Percentiles rank a stretch among this genome's conserved stretches.
Evolutionary conservation across 2,113 vertebrate genomes (phyloP).

Genomic region (Eretmochelys imbricata): DNA sequence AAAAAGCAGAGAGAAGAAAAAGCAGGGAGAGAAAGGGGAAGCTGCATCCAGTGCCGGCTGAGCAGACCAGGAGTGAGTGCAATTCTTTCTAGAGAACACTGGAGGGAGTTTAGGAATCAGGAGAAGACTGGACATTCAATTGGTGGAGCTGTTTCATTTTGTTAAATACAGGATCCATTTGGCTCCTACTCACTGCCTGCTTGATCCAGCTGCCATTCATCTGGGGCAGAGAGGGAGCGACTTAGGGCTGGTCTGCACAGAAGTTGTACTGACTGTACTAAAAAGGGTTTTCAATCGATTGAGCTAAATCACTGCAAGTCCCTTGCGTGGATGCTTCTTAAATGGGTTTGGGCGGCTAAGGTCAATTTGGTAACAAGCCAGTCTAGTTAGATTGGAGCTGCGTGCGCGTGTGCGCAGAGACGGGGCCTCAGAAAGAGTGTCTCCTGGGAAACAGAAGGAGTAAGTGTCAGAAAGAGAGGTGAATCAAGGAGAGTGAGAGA

Average conservation of each 20-base stretch:
- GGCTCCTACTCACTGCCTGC: not conserved
- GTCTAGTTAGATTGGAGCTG: not conserved
- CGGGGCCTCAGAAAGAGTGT: not conserved
- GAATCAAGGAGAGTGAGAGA: not conserved
- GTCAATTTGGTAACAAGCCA: not conserved
- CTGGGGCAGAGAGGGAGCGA: not conserved
- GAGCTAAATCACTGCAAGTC: not conserved
- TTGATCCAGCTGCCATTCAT: not conserved
- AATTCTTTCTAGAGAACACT: not conserved
- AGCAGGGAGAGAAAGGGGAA: not conserved
- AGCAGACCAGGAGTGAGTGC: not conserved
- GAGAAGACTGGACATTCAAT: not conserved
- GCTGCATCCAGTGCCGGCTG: not conserved
- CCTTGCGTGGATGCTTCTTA: not conserved
- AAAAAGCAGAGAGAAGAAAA: not conserved
- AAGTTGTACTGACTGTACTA: not conserved
- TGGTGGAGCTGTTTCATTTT: not conserved
- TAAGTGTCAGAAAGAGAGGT: not conserved
- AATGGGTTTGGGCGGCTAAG: not conserved
- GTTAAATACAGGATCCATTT: not conserved
- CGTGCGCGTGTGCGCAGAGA: not conserved
- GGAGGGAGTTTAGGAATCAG: not conserved
- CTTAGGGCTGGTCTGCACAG: not conserved
- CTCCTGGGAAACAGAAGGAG: not conserved
- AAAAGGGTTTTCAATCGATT: not conserved